Evolutionary conservation across 2,113 vertebrate genomes (phyloP), one percentile per base, ranked within the genome.

Genomic region (Speoplatyrhinus poulsoni): DNA sequence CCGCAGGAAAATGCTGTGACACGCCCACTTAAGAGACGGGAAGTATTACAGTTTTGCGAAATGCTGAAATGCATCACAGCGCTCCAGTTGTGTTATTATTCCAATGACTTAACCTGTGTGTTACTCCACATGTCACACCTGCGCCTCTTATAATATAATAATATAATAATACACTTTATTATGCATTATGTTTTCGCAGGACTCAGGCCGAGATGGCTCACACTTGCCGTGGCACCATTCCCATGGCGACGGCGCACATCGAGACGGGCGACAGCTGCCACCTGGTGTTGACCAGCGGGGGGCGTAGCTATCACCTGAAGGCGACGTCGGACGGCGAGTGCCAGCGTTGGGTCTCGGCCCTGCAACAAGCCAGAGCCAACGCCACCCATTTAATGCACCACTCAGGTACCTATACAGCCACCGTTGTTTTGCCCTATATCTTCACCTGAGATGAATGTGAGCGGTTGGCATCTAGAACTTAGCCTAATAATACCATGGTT

Each of bases 181-280:
- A 6, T 26, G 4, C 11, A 13, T 8, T 26, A 46, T 48, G 56
- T 77, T n/a, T 0, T 55, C 81, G 33, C 87, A 99, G 97, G 92
- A 99, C 95, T 0, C 95, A 98, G 85, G 96, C 94, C 0, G 97
- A 99, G 82, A 99, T 99, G 97, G 96, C 94, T 6, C 96, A 99
- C 92, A 98, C 96, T 3, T 98, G 96, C 74, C 94, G 96, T 0
- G 95, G 95, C 55, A 98, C 97, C 68, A 96, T 99, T 87, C 95
- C 95, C 81, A 70, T 99, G 80, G 95, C 94, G 8, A 95, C 92
- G 0, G 92, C 94, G 0, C 95, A 96, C 80, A 95, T 99, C 0
- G 96, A 96, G 55, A 93, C 91, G 0, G 97, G 96, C 52, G 96
- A 99, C 88, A 93, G 95, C 0, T 98, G 95, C 66, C 94, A 96